Base-by-base conservation (phyloP, 2,888 invertebrate genomes). In the Protonemura montana region DNA sequence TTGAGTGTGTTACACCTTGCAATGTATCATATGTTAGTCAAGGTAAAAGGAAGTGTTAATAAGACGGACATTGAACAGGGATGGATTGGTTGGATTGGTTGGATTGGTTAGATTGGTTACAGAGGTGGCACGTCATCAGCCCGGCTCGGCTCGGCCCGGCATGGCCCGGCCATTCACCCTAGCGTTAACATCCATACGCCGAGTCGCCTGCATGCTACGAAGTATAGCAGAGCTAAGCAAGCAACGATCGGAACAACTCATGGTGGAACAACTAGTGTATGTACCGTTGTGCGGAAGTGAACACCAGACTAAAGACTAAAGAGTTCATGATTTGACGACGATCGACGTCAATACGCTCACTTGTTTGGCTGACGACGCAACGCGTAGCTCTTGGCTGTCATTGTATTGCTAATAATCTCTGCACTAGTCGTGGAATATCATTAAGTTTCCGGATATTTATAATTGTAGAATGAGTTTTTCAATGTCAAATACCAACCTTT, bases 231-330 rank as follows among this genome's bases (percentile, higher is more conserved):
- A 59, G 59, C 21, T 13, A 21, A 59, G 59, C 16, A 59, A 16
- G n/a, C n/a, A n/a, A n/a, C n/a, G n/a, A n/a, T n/a, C n/a, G n/a
- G n/a, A n/a, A n/a, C n/a, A n/a, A n/a, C n/a, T n/a, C n/a, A n/a
- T n/a, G n/a, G n/a, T 21, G 59, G 59, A 81, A 81, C 28, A 81
- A 81, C 81, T 30, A n/a, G n/a, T 29, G 81, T n/a, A 30, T 13
- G n/a, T 30, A 28, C 81, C 81, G 81, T 81, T 81, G 81, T 81
- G 13, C 81, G 81, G 81, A 81, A 81, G 81, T 81, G 28, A 28
- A 81, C 59, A n/a, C n/a, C n/a, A n/a, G n/a, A n/a, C n/a, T n/a
- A n/a, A n/a, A 59, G 59, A 59, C 59, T 59, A 30, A 30, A 78
- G 78, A 78, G 78, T 78, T 78, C 78, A 78, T n/a, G 29, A 81